phyloP scores from a whole-genome alignment of 2,888 invertebrate species.

The Hirtodrosophila cameraria region DNA sequence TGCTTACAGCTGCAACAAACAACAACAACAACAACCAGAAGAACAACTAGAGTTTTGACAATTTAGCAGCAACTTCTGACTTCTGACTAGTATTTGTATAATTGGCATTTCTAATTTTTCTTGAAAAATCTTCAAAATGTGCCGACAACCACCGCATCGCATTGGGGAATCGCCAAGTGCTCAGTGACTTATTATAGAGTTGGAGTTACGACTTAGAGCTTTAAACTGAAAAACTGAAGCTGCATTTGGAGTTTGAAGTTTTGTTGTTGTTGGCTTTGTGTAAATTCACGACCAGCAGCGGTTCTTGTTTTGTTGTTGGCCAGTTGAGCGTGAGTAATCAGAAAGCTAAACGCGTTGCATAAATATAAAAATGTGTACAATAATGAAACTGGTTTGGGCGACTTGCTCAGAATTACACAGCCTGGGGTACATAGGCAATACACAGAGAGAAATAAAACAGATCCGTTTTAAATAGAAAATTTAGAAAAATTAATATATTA shows the following conservation, averaged over 20 bases:
- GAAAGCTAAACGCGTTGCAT: constrained; percentile 78
- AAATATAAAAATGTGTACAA: constrained; percentile 64
- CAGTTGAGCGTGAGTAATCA: constrained; percentile 79
- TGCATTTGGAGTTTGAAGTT: not conserved
- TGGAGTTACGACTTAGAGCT: no score
- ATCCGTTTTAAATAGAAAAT: no score
- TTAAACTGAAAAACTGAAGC: constrained; percentile 11
- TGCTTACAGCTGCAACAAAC: constrained; percentile 20
- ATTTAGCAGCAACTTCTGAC: constrained; percentile 73
- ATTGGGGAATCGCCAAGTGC: constrained; percentile 40
- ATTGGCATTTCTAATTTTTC: constrained; percentile 79
- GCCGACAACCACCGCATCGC: constrained; percentile 51
- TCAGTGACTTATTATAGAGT: constrained; percentile 62
- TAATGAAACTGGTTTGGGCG: constrained; percentile 76
- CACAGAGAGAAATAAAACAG: no score
- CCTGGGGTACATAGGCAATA: constrained; percentile 6
- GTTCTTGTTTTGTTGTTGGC: constrained; percentile 56
- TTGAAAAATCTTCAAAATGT: constrained; percentile 61
- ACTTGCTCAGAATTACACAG: constrained; percentile 55
- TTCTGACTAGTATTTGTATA: constrained; percentile 67
- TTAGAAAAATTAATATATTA: no score
- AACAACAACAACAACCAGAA: no score
- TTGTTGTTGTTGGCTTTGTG: constrained; percentile 29
- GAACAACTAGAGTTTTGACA: constrained; percentile 69
- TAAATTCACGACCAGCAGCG: constrained; percentile 69